phyloP scores from a whole-genome alignment of 2,888 invertebrate species.

The Lasioglossum villosulum region DNA sequence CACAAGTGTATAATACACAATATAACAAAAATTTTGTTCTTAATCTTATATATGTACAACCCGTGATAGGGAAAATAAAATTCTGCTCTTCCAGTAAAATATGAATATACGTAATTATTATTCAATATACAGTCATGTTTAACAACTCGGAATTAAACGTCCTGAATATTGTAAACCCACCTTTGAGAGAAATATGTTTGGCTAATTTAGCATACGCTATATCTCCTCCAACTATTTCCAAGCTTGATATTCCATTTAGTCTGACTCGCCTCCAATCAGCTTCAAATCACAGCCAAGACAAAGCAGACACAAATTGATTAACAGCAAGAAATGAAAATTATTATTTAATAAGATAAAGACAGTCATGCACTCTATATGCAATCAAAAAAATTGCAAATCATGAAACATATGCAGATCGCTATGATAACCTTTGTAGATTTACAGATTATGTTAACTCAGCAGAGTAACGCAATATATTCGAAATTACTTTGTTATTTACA shows the following conservation, averaged over 20 bases:
- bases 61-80: background rate
- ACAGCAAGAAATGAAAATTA: conserved; percentile 75
- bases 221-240: conserved; percentile 76
- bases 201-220: conserved; percentile 73
- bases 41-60: conserved; percentile 4
- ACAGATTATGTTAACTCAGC: conserved; percentile 13
- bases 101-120: background rate
- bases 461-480: background rate
- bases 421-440: conserved; percentile 20
- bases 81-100: background rate
- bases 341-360: conserved; percentile 67
- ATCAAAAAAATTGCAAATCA: conserved; percentile 50
- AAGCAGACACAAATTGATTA: conserved; percentile 79
- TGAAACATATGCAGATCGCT: conserved; percentile 52
- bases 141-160: conserved; percentile 2
- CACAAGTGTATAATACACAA: background rate
- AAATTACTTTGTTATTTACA: background rate
- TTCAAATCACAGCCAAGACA: conserved; percentile 77
- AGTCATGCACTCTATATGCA: conserved; percentile 29
- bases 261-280: conserved; percentile 81
- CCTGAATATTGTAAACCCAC: conserved; percentile 72
- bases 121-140: background rate
- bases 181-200: conserved; percentile 70
- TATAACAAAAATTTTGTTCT: conserved; percentile 4
- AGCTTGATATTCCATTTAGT: conserved; percentile 74